Evolutionary conservation across 2,113 vertebrate species (phyloP), one percentile per base, ranked within the genome.

Genomic region (Hoplias malabaricus): DNA sequence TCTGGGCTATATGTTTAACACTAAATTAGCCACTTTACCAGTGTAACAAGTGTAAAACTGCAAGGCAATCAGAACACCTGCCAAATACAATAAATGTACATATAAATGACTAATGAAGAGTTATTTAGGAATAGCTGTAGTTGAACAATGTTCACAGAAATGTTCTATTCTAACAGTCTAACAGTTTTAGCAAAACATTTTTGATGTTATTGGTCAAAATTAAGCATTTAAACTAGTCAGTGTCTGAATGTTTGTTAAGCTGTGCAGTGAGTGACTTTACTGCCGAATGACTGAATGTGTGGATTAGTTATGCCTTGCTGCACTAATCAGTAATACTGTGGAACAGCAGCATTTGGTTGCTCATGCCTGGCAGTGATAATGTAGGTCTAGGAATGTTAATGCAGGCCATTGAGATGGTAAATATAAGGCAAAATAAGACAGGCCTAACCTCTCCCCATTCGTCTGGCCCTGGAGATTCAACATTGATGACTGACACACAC

Each of bases 391-490:
- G 92, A 91, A 93, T 93, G 93, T 93, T 94, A 94, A 95, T 92
- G 90, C 88, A 88, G 81, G 86, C 87, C 79, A 95, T 94, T 96
- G 94, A 94, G 86, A 95, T 94, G 94, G 89, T 94, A 94, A 94
- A 91, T 87, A 91, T 91, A 87, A 92, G 90, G 69, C 85, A 87
- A 83, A 87, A 86, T 86, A 90, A 93, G 88, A 83, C 89, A 88
- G 86, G 82, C 84, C 85, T 69, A 61, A 90, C 90, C 86, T 92
- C 93, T 94, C 93, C 94, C 83, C 79, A 86, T 73, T 74, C 73
- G 76, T 80, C 79, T 27, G 7, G 84, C 92, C 87, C 90, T 89
- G 90, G 90, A 87, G 92, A 83, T 87, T 46, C 8, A 33, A 75
- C 40, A 54, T 69, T 38, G 67, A 48, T 4, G 53, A 36, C 27